Percentiles rank a stretch among this genome's conserved stretches.
Evolutionary conservation across 2,888 invertebrate genomes (phyloP).

Genomic region (Spisula subtruncata): DNA sequence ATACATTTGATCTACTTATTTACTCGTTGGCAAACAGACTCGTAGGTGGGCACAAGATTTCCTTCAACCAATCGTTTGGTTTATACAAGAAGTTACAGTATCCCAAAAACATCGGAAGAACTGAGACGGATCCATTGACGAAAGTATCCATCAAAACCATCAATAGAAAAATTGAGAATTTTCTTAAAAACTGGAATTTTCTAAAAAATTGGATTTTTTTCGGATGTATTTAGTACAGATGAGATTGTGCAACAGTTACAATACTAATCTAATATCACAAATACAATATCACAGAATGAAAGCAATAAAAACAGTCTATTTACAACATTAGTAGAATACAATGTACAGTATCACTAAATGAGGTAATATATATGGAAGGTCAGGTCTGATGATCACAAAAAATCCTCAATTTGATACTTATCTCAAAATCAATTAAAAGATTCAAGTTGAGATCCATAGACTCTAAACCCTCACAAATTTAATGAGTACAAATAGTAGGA

Average conservation of each 20-base stretch:
- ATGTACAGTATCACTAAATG: neutral
- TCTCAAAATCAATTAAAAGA: too few relatives aligned
- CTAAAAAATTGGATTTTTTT: too few relatives aligned
- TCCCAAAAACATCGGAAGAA: too few relatives aligned
- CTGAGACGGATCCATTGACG: neutral
- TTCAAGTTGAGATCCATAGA: too few relatives aligned
- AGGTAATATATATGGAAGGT: neutral
- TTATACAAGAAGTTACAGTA: too few relatives aligned
- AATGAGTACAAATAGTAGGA: too few relatives aligned
- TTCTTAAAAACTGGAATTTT: neutral
- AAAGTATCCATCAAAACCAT: neutral
- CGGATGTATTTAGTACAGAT: neutral
- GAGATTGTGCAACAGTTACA: neutral
- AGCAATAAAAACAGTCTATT: neutral
- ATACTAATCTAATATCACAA: constrained; percentile 16
- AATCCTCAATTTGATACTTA: too few relatives aligned
- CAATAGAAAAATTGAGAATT: neutral
- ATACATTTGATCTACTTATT: too few relatives aligned
- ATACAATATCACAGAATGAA: constrained; percentile 23
- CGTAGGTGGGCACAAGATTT: too few relatives aligned
- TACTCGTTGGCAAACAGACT: too few relatives aligned
- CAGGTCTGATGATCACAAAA: neutral
- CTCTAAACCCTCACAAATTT: too few relatives aligned
- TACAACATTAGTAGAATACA: neutral
- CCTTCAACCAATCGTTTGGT: too few relatives aligned